phyloP scores from a whole-genome alignment of 2,797 vertebrate genomes.

The Eptatretus atami region DNA sequence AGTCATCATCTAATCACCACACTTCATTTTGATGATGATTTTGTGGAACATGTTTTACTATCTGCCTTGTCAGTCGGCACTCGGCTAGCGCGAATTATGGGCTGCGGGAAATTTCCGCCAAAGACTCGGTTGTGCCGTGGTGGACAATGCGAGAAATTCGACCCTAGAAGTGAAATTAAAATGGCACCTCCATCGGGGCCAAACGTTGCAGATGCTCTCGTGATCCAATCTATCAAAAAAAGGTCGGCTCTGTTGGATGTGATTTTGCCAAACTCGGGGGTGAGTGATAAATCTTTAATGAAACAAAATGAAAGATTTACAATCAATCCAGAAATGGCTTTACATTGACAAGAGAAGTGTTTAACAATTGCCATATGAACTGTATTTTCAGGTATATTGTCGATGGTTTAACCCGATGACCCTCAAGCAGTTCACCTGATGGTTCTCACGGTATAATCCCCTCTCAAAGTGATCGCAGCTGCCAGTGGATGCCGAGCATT shows the following conservation, averaged over 20 bases:
- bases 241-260: conserved; percentile 30
- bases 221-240: conserved; percentile 39
- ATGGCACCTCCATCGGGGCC: conserved; percentile 27
- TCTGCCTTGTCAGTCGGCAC: conserved; percentile 23
- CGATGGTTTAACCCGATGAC: conserved; percentile 62
- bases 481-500: conserved; percentile 15
- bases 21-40: no score
- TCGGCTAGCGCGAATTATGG: conserved; percentile 31
- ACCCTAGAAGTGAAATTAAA: conserved; percentile 25
- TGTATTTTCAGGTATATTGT: conserved; percentile 30
- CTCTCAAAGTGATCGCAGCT: conserved; percentile 27
- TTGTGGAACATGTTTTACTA: no score
- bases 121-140: conserved; percentile 25
- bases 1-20: no score
- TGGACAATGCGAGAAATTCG: conserved; percentile 21
- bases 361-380: background rate
- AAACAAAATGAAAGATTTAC: background rate
- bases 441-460: conserved; percentile 33
- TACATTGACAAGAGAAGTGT: background rate
- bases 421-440: conserved; percentile 32
- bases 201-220: conserved; percentile 35
- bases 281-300: conserved; percentile 11
- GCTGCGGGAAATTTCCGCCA: conserved; percentile 31
- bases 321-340: background rate
- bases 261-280: conserved; percentile 30